Evolutionary conservation across 2,113 vertebrate species (phyloP).

Genomic region (Salvelinus namaycush): DNA sequence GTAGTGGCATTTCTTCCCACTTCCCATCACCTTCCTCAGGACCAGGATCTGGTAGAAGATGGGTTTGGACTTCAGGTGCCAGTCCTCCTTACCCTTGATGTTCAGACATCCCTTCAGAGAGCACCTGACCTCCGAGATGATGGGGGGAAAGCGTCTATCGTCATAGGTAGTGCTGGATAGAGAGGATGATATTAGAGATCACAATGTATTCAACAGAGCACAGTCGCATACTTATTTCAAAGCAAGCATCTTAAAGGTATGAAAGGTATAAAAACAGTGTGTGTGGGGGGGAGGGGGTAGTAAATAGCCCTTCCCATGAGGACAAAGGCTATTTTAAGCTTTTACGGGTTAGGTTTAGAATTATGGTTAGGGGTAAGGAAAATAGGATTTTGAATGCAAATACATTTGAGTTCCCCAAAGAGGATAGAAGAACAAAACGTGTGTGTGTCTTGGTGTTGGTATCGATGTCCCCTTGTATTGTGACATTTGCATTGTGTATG

Average conservation of each 20-base stretch:
- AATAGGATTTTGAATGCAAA: too few species aligned
- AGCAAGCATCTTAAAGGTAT: too few species aligned
- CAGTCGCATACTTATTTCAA: background rate
- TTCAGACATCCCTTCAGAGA: slow-evolving; percentile 73
- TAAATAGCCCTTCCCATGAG: too few species aligned
- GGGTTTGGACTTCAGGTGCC: slow-evolving; percentile 75
- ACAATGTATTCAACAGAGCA: background rate
- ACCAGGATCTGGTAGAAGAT: slow-evolving; percentile 83
- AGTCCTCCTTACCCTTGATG: slow-evolving; percentile 66
- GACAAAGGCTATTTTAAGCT: too few species aligned
- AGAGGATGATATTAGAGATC: background rate
- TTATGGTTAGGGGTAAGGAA: too few species aligned
- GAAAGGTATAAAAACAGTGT: too few species aligned
- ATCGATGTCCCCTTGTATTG: background rate
- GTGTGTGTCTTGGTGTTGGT: too few species aligned
- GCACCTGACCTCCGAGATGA: slow-evolving; percentile 76
- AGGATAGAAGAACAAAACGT: too few species aligned
- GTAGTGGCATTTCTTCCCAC: slow-evolving; percentile 60
- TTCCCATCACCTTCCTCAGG: slow-evolving; percentile 66
- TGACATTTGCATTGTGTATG: background rate
- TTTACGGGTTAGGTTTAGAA: too few species aligned
- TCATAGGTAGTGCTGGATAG: slow-evolving; percentile 32
- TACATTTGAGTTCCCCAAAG: too few species aligned
- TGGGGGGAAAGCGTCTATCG: slow-evolving; percentile 45
- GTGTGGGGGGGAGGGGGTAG: too few species aligned